Percentiles rank a stretch among this genome's conserved stretches.
Evolutionary conservation across 2,797 vertebrate genomes (phyloP).

Genomic region (Delichon dasypus): DNA sequence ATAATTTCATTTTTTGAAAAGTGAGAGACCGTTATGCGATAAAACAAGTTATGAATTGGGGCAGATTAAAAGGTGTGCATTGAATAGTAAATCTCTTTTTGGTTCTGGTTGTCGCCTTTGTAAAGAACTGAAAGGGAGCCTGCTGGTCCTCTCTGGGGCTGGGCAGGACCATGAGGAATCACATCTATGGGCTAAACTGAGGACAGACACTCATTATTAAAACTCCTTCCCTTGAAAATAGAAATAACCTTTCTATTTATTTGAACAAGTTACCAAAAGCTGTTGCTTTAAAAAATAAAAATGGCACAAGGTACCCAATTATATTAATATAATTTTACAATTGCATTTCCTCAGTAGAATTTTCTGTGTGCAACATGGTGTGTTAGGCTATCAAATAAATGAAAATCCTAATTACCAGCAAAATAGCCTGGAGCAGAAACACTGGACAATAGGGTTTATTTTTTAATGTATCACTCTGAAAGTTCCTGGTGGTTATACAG

Average conservation of each 20-base stretch:
- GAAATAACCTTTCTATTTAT: not conserved
- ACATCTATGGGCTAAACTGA: not conserved
- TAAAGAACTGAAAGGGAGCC: not conserved
- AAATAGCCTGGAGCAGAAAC: not conserved
- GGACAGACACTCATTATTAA: not conserved
- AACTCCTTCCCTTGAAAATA: not conserved
- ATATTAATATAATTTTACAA: not conserved
- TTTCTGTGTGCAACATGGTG: not conserved
- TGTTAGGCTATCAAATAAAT: not conserved
- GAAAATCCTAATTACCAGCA: not conserved
- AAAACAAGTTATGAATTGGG: too few relatives aligned
- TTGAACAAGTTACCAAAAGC: not conserved
- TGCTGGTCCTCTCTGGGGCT: not conserved
- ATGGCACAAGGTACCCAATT: not conserved
- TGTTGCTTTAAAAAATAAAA: not conserved
- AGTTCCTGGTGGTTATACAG: not conserved
- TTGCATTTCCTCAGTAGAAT: not conserved
- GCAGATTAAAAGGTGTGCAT: not conserved
- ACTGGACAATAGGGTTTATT: not conserved
- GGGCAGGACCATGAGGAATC: not conserved
- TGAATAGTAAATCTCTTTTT: not conserved
- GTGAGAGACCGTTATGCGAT: not conserved
- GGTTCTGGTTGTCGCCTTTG: too few relatives aligned
- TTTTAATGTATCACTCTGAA: not conserved
- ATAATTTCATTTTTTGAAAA: not conserved